A percentile compares a stretch with the other conserved stretches of the same genome.
Evolutionary conservation across 2,113 vertebrate genomes (phyloP).

Genomic region (Takifugu flavidus): DNA sequence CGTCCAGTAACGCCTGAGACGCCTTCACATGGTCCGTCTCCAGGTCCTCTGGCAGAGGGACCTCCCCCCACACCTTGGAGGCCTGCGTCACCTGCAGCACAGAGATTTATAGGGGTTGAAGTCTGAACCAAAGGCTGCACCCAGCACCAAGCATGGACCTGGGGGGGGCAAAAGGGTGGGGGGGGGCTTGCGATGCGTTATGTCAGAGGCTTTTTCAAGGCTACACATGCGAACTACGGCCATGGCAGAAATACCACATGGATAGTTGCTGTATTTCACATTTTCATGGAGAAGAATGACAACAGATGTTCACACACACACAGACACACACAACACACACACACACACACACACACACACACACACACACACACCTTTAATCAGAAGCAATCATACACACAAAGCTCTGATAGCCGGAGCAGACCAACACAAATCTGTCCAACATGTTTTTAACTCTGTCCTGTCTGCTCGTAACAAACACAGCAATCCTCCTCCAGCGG

Average conservation of each 20-base stretch:
- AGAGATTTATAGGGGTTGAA: constrained; percentile 56
- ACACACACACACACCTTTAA: too few relatives aligned
- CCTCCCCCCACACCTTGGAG: constrained; percentile 80
- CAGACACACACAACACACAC: constrained; percentile 15
- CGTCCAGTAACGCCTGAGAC: constrained; percentile 62
- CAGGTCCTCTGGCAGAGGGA: constrained; percentile 73
- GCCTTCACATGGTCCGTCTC: constrained; percentile 55
- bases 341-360: not conserved
- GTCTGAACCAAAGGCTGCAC: constrained; percentile 40
- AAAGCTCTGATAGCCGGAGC: constrained; percentile 9
- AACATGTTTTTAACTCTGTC: constrained; percentile 24
- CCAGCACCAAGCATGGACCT: constrained; percentile 26
- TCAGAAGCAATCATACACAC: not conserved
- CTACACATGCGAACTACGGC: constrained; percentile 32
- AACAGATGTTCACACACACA: constrained; percentile 23
- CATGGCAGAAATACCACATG: not conserved
- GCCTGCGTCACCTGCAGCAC: constrained; percentile 68
- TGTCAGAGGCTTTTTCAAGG: constrained; percentile 18
- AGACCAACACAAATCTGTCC: constrained; percentile 46
- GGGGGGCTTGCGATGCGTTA: constrained; percentile 49
- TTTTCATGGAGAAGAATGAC: not conserved
- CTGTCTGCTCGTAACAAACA: not conserved
- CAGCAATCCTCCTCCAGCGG: constrained; percentile 1
- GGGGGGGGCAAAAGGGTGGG: constrained; percentile 46
- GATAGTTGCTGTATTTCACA: not conserved